Conservation (phyloP, 1,140 invertebrate genomes). For the Danaus plexippus region DNA sequence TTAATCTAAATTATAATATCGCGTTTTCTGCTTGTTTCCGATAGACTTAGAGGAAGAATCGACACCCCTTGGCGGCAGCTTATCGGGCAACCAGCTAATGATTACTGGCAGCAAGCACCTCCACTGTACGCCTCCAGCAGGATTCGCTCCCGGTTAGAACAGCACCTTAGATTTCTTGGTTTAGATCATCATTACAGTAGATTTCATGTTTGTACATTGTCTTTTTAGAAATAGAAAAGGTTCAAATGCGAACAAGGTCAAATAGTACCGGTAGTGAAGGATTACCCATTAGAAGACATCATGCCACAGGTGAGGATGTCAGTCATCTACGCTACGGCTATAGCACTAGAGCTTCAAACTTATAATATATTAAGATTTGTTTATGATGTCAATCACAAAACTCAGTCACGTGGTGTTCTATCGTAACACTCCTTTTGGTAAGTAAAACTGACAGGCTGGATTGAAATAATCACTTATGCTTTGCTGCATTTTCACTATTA, state of each 20-base stretch:
- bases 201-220: constrained; percentile 8
- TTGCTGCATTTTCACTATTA: constrained; percentile 26
- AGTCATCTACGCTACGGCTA: too few species aligned
- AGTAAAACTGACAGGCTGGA: constrained; percentile 3
- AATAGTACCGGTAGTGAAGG: constrained; percentile 73
- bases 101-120: constrained; percentile 83
- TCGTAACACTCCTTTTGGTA: constrained; percentile 2
- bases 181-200: constrained; percentile 8
- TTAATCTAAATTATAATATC: too few species aligned
- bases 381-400: too few species aligned
- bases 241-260: constrained; percentile 74
- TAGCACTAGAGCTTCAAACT: too few species aligned
- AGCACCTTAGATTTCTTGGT: neutral
- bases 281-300: constrained; percentile 72
- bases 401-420: too few species aligned
- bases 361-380: too few species aligned
- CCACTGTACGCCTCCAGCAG: constrained; percentile 80
- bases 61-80: constrained; percentile 53
- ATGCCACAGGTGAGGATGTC: constrained; percentile 63
- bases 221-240: constrained; percentile 69
- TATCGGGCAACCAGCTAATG: constrained; percentile 82
- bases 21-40: constrained; percentile 14
- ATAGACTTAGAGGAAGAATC: constrained; percentile 52
- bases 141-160: constrained; percentile 67
- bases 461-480: constrained; percentile 18